Conservation (phyloP, 2,888 invertebrate genomes). For the Pristionchus japonicus region DNA sequence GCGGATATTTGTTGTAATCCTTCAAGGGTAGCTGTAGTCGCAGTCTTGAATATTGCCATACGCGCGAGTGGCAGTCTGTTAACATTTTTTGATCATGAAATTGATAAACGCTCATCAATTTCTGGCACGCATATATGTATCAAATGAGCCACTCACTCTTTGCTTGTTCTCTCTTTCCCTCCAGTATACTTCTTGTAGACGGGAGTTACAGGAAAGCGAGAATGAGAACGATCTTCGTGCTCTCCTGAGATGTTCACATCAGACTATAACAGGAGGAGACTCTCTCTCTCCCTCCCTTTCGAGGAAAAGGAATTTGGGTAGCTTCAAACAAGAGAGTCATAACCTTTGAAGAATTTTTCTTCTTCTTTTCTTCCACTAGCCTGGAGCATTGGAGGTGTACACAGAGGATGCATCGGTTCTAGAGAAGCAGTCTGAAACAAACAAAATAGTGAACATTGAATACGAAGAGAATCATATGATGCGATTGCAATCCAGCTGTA, state of each 20-base stretch:
- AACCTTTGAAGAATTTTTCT: no score
- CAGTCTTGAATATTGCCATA: conserved; percentile 2
- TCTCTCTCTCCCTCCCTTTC: no score
- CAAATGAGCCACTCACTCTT: background rate
- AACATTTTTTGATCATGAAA: background rate
- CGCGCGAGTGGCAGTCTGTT: background rate
- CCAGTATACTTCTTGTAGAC: conserved; percentile 24
- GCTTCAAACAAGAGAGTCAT: no score
- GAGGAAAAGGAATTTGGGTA: no score
- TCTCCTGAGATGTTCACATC: background rate
- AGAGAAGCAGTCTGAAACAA: background rate
- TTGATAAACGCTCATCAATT: background rate
- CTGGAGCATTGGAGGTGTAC: background rate
- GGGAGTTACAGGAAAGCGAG: conserved; percentile 16
- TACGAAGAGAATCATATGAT: no score
- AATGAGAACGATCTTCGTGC: background rate
- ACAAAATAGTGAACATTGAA: background rate
- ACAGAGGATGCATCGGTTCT: background rate
- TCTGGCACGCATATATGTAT: background rate
- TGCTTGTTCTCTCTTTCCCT: background rate
- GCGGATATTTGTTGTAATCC: no score
- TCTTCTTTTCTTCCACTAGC: background rate
- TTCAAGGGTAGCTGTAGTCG: background rate
- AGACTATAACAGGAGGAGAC: no score
- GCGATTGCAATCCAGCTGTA: no score